Evolutionary conservation across 2,113 vertebrate genomes (phyloP).

Genomic region (Pseudorhombus dupliciocellatus): DNA sequence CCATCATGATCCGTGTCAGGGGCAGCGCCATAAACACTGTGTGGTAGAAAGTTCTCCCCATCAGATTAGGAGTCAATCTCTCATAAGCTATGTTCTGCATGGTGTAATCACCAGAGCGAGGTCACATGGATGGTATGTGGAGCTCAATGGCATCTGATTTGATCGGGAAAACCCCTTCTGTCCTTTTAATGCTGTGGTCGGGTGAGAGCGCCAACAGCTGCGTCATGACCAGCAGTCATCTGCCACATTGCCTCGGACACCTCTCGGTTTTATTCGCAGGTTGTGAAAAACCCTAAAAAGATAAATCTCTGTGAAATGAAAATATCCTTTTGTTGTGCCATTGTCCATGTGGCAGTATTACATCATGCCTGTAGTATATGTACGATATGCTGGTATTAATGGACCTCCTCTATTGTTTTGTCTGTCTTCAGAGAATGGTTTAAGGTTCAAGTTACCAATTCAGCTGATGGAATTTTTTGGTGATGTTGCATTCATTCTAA

Average conservation of each 20-base stretch:
- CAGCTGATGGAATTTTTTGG: constrained; percentile 13
- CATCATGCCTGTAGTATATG: background rate
- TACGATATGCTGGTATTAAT: background rate
- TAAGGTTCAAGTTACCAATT: constrained; percentile 24
- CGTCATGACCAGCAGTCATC: constrained; percentile 11
- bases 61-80: constrained; percentile 68
- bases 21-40: constrained; percentile 1
- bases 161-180: constrained; percentile 62
- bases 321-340: background rate
- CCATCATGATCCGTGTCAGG: constrained; percentile 8
- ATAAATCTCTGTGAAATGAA: background rate
- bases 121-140: constrained; percentile 57
- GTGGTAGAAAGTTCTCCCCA: constrained; percentile 59
- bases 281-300: no score
- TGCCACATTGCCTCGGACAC: constrained; percentile 5
- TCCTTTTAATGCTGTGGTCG: constrained; percentile 42
- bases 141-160: constrained; percentile 7
- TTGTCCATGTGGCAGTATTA: background rate
- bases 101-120: constrained; percentile 66
- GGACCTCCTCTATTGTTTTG: fast-evolving
- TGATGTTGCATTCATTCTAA: constrained; percentile 13
- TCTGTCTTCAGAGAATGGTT: background rate
- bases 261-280: background rate
- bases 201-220: constrained; percentile 60
- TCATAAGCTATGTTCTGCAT: constrained; percentile 61